Conservation (phyloP, 2,113 vertebrate genomes). For the Macrotis lagotis region DNA sequence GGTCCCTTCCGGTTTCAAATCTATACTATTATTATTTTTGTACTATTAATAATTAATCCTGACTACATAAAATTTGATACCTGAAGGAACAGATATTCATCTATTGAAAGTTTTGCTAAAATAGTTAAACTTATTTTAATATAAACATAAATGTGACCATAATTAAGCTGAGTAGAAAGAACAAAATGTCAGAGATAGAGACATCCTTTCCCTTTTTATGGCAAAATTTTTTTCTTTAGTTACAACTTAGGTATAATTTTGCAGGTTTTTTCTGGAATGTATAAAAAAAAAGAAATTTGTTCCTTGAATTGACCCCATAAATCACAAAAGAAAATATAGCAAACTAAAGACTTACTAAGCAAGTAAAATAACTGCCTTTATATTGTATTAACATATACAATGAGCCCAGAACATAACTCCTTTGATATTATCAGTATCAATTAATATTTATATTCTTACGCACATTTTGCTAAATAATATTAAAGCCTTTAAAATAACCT, state of each 20-base stretch:
- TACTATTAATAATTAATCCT: conserved; percentile 45
- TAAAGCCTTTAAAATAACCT: neutral
- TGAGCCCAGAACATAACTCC: neutral
- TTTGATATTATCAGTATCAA: conserved; percentile 13
- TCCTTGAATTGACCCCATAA: neutral
- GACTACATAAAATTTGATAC: conserved; percentile 33
- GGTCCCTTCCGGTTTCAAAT: neutral
- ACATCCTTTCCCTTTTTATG: neutral
- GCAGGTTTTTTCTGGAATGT: conserved; percentile 38
- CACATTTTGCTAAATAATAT: neutral
- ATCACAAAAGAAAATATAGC: neutral
- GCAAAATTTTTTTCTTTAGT: conserved; percentile 23
- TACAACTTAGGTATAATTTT: conserved; percentile 31
- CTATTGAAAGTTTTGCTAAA: neutral
- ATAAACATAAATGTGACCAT: neutral
- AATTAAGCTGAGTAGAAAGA: neutral
- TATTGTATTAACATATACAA: neutral
- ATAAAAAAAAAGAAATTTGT: neutral
- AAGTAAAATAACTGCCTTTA: conserved; percentile 29
- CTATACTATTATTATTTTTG: neutral
- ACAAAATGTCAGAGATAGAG: neutral
- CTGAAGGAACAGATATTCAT: neutral
- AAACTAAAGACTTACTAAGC: conserved; percentile 11
- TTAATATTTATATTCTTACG: neutral
- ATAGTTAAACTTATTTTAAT: neutral